Evolutionary conservation across 2,797 vertebrate species (phyloP).

Genomic region (Manis pentadactyla): DNA sequence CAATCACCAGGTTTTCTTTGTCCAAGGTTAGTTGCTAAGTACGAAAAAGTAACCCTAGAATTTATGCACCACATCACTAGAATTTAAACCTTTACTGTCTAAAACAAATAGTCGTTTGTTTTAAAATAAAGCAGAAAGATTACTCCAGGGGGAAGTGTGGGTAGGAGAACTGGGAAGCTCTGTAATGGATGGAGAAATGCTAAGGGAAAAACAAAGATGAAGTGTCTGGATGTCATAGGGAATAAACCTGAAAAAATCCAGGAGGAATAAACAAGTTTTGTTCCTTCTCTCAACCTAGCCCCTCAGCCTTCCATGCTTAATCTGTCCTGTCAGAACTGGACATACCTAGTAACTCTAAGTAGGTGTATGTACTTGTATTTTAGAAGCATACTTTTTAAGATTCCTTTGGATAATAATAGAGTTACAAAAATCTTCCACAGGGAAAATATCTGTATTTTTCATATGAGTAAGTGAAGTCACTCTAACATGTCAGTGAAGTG

Average conservation of each 20-base stretch:
- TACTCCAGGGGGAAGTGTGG: background rate
- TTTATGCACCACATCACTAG: background rate
- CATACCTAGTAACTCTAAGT: background rate
- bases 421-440: background rate
- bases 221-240: background rate
- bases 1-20: background rate
- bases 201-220: background rate
- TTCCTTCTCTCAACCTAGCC: background rate
- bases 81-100: background rate
- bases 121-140: background rate
- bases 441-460: background rate
- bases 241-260: background rate
- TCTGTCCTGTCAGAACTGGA: background rate
- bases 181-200: background rate
- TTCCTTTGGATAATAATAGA: background rate
- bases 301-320: background rate
- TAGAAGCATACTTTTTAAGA: background rate
- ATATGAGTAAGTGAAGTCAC: background rate
- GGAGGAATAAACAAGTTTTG: background rate
- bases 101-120: background rate
- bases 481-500: background rate
- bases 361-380: background rate
- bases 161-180: background rate
- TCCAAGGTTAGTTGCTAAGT: background rate
- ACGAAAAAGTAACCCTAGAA: background rate